These are phyloP conservation scores for Meteorus sp. DNA, from an alignment of 1,140 invertebrate species.

Conservation along the genomic window DNA sequence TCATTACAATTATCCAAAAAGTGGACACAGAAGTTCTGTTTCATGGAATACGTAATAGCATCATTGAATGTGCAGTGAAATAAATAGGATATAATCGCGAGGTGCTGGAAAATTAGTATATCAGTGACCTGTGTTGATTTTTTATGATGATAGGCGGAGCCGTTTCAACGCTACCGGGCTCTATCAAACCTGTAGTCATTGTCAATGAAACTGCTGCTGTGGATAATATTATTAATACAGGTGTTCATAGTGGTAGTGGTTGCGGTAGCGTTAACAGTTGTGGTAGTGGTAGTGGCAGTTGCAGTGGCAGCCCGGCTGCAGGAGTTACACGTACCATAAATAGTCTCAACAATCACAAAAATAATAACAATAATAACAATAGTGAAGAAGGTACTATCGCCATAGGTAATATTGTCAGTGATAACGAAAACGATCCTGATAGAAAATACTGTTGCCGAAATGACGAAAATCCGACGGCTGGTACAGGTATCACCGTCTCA, in stretches of 20 bases:
- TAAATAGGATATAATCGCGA: too few species aligned
- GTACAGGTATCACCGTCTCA: slow-evolving; percentile 35
- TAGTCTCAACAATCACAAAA: slow-evolving; percentile 38
- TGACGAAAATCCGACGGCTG: slow-evolving; percentile 37
- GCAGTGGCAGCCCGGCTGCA: slow-evolving; percentile 49
- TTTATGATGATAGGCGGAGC: slow-evolving; percentile 58
- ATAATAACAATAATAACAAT: slow-evolving; percentile 25
- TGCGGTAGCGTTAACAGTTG: slow-evolving; percentile 53
- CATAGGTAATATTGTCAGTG: slow-evolving; percentile 31
- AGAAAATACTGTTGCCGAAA: slow-evolving; percentile 45
- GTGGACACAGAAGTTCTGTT: too few species aligned
- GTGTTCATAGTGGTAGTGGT: slow-evolving; percentile 54
- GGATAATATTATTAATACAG: slow-evolving; percentile 53
- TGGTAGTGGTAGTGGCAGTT: slow-evolving; percentile 55
- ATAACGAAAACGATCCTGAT: slow-evolving; percentile 21
- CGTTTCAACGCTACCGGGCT: slow-evolving; percentile 53
- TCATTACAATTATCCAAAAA: too few species aligned
- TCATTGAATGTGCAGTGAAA: too few species aligned
- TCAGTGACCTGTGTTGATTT: slow-evolving; percentile 20
- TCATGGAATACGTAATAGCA: too few species aligned
- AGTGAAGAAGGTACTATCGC: slow-evolving; percentile 26
- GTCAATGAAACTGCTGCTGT: slow-evolving; percentile 53
- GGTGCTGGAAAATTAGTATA: not conserved
- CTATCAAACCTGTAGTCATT: slow-evolving; percentile 50
- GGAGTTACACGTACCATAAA: slow-evolving; percentile 40